phyloP scores from a whole-genome alignment of 2,797 vertebrate genomes.

The Pristis pectinata region DNA sequence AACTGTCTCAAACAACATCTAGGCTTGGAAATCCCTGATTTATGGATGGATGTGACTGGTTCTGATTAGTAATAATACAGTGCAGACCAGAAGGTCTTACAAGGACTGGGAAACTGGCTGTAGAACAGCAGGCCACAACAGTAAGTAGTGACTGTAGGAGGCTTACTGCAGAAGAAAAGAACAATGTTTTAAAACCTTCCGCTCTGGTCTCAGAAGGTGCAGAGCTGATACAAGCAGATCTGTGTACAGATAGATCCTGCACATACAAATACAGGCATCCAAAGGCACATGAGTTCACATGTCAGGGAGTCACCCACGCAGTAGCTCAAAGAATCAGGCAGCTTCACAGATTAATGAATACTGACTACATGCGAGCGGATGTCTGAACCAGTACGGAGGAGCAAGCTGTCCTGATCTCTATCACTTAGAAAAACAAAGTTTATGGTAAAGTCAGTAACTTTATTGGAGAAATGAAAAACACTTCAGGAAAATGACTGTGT shows the following conservation, averaged over 20 bases:
- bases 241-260: neutral
- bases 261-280: neutral
- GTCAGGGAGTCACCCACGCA: neutral
- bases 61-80: neutral
- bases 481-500: neutral
- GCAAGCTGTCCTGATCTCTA: constrained; percentile 9
- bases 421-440: neutral
- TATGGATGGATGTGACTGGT: neutral
- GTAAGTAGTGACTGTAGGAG: neutral
- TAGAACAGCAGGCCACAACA: neutral
- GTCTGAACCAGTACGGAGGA: neutral
- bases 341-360: neutral
- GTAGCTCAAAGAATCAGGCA: neutral
- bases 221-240: neutral
- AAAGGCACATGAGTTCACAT: neutral
- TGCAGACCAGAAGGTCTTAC: neutral
- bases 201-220: neutral
- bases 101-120: neutral
- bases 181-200: neutral
- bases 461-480: neutral
- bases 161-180: neutral
- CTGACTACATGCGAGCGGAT: neutral
- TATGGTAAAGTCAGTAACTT: neutral
- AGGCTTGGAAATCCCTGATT: neutral
- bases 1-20: neutral